phyloP scores from a whole-genome alignment of 2,797 vertebrate genomes.

The Rhynchonycteris naso region DNA sequence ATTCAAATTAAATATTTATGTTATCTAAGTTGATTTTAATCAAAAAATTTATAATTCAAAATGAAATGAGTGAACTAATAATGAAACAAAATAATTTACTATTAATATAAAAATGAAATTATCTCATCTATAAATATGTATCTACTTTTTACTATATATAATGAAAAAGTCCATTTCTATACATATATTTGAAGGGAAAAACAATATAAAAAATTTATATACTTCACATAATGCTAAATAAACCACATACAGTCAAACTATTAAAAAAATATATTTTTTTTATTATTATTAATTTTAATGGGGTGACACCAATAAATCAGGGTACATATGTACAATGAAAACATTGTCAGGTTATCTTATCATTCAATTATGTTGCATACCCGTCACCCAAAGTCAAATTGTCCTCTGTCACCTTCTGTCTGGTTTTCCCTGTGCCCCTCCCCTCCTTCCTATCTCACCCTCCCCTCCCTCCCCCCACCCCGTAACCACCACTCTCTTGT shows the following conservation, averaged over 20 bases:
- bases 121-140: neutral
- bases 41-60: neutral
- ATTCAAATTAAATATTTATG: neutral
- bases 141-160: neutral
- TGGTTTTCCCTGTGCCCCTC: too few relatives aligned
- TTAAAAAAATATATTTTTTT: neutral
- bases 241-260: neutral
- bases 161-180: neutral
- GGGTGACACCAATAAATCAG: too few relatives aligned
- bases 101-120: neutral
- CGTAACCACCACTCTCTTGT: too few relatives aligned
- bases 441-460: too few relatives aligned
- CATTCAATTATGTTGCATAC: too few relatives aligned
- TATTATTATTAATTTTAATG: too few relatives aligned
- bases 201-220: neutral
- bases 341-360: too few relatives aligned
- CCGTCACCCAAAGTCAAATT: too few relatives aligned
- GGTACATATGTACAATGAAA: too few relatives aligned
- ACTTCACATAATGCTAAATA: neutral
- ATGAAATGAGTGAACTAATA: neutral
- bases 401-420: too few relatives aligned
- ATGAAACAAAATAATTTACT: neutral
- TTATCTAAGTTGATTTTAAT: neutral
- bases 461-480: too few relatives aligned
- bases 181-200: neutral